A percentile compares a stretch with the other conserved stretches of the same genome.
Evolutionary conservation across 1,140 invertebrate species (phyloP).

Genomic region (Parasteatoda tepidariorum): DNA sequence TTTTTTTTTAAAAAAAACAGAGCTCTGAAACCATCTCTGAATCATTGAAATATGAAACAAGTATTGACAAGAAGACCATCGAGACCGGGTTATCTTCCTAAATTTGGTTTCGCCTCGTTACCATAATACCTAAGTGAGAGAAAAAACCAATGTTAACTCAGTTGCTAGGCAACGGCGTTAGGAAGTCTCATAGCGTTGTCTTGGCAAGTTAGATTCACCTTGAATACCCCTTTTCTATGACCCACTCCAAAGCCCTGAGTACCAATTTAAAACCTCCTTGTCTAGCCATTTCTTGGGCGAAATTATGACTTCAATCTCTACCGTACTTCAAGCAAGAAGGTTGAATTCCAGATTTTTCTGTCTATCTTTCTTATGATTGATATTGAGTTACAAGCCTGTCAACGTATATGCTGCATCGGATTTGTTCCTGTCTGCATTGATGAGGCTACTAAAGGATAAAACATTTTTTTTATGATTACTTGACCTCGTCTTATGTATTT

Average conservation of each 20-base stretch:
- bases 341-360: not conserved
- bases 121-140: conserved; percentile 11
- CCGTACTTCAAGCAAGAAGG: not conserved
- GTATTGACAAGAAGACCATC: not conserved
- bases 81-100: not conserved
- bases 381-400: not conserved
- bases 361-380: not conserved
- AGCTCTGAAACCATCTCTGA: not conserved
- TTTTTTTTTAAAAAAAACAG: not conserved
- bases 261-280: not conserved
- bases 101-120: not conserved
- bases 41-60: not conserved
- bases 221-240: not conserved
- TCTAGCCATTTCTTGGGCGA: not conserved
- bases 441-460: too few species aligned
- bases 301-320: conserved; percentile 30
- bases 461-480: too few species aligned
- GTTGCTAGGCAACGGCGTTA: conserved; percentile 22
- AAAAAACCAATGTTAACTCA: conserved; percentile 24
- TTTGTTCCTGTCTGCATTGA: not conserved
- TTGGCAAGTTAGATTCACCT: conserved; percentile 9
- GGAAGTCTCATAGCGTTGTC: conserved; percentile 10
- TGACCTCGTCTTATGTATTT: too few species aligned
- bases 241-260: not conserved
- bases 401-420: not conserved